These are phyloP conservation scores for Aphrophora alni DNA, from an alignment of 2,888 invertebrate species.

Conservation along the genomic window DNA sequence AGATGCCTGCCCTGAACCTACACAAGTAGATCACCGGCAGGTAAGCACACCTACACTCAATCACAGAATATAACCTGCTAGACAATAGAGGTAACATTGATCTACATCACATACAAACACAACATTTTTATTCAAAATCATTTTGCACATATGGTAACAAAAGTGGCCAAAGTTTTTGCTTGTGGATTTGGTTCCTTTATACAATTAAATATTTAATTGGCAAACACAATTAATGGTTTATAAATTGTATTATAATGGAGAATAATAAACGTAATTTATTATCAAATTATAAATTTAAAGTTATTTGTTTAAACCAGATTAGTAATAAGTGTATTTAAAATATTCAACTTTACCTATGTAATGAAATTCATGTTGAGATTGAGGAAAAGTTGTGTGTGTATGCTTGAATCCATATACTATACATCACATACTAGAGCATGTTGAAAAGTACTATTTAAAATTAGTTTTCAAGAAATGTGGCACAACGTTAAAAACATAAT, in stretches of 20 bases:
- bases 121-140: constrained; percentile 1
- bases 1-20: constrained; percentile 52
- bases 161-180: background rate
- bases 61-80: constrained; percentile 19
- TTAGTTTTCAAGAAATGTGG: background rate
- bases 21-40: constrained; percentile 53
- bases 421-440: background rate
- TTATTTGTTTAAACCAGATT: background rate
- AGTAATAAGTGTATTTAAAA: background rate
- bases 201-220: background rate
- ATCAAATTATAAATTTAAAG: background rate
- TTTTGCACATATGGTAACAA: background rate
- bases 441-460: background rate
- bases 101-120: background rate
- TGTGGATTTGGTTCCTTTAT: background rate
- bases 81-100: background rate
- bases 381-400: constrained; percentile 6
- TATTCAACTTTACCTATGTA: background rate
- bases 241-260: background rate
- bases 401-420: background rate
- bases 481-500: background rate
- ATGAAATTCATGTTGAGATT: background rate
- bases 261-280: background rate
- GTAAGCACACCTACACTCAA: constrained; percentile 49
- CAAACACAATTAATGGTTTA: background rate